Evolutionary conservation across 2,113 vertebrate species (phyloP), one percentile per base, ranked within the genome.

Genomic region (Fukomys damarensis): DNA sequence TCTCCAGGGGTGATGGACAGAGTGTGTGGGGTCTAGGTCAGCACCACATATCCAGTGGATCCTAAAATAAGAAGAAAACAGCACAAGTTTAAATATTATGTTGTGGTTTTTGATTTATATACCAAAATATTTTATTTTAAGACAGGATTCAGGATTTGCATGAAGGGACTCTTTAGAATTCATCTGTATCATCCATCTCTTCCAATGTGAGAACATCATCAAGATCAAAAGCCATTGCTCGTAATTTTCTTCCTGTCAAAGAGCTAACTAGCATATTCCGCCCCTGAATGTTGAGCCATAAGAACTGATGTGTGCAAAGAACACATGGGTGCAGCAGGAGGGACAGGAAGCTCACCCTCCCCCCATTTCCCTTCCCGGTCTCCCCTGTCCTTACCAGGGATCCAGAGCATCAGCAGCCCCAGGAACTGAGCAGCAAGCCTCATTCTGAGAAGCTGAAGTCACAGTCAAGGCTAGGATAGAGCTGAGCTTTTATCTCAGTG

Each of bases 271-370:
- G 56, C 56, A 58, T 17, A 58, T 19, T 56, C 56, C 14, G 14
- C 56, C 19, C 2, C 56, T 58, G 56, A 58, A 58, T 16, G 56
- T 9, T 7, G 0, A 43, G 35, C 20, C 9, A 9, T 26, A 19
- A n/a, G 6, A 30, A 13, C 10, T 63, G 32, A n/a, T 5, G 7
- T 19, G 16, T 68, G 65, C 0, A 17, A 16, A 68, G n/a, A 24
- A 72, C 17, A 17, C 9, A 11, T 7, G 32, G 16, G 56, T 2
- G 20, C 19, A 41, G 19, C 17, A 10, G 65, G 16, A 10, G 68
- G 19, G n/a, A 2, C n/a, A 19, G 0, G 9, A 10, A 11, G n/a
- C 5, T 41, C n/a, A 14, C 14, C 38, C 9, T 22, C 20, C n/a
- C 20, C 16, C n/a, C n/a, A 3, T 11, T 22, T 20, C 8, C 16